Conservation (phyloP, 1,140 invertebrate species). For the Trachymyrmex cornetzi region DNA sequence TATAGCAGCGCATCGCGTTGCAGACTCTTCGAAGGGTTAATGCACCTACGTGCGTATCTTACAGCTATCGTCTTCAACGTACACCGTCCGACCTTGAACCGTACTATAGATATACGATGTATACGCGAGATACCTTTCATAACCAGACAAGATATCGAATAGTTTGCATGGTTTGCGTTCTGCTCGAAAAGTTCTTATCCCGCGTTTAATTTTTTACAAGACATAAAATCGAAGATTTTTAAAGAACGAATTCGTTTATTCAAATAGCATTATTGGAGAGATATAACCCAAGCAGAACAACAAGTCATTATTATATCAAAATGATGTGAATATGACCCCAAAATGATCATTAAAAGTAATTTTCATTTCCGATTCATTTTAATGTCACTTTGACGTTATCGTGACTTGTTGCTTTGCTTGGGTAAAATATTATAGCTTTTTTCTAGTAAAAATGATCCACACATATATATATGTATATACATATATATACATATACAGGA, state of each 20-base stretch:
- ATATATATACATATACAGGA: too few relatives aligned
- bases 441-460: too few relatives aligned
- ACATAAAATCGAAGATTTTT: background rate
- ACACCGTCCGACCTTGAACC: slow-evolving; percentile 84
- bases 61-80: slow-evolving; percentile 80
- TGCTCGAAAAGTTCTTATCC: background rate
- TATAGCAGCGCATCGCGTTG: slow-evolving; percentile 54
- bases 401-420: too few relatives aligned
- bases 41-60: slow-evolving; percentile 79
- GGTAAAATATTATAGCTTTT: too few relatives aligned
- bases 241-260: background rate
- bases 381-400: too few relatives aligned
- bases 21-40: slow-evolving; percentile 79
- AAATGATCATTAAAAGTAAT: too few relatives aligned
- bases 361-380: too few relatives aligned
- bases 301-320: too few relatives aligned
- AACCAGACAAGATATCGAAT: slow-evolving; percentile 32
- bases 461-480: too few relatives aligned
- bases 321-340: too few relatives aligned
- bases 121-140: slow-evolving; percentile 44
- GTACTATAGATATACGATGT: slow-evolving; percentile 70
- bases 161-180: background rate
- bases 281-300: background rate
- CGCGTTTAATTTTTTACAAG: background rate
- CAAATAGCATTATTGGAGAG: background rate